A percentile compares a stretch with the other conserved stretches of the same genome.
phyloP scores from a whole-genome alignment of 2,888 invertebrate species.

The Lycaena phlaeas region DNA sequence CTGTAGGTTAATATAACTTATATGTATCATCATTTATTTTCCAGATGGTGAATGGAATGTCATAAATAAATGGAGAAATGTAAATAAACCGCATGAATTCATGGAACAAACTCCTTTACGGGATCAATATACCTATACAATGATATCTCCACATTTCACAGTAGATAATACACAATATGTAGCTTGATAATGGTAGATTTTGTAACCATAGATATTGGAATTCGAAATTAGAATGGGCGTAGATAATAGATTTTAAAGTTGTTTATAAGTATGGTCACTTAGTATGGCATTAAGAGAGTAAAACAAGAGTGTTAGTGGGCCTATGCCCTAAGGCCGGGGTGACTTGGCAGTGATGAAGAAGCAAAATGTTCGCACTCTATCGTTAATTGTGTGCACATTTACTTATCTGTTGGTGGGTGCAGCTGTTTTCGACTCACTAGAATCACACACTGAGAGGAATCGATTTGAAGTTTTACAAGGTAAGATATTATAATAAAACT shows the following conservation, averaged over 20 bases:
- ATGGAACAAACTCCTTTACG: conserved; percentile 39
- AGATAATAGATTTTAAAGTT: not conserved
- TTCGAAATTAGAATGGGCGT: not conserved
- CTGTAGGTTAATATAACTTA: too few species aligned
- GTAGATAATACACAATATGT: not conserved
- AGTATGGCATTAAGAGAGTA: conserved; percentile 21
- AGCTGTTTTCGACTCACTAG: conserved; percentile 98
- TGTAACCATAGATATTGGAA: conserved; percentile 9
- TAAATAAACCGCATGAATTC: conserved; percentile 20
- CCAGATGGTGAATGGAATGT: conserved; percentile 16
- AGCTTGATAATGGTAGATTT: conserved; percentile 6
- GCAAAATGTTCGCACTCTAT: conserved; percentile 99
- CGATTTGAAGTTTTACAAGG: conserved; percentile 92
- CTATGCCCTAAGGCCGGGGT: conserved; percentile 50
- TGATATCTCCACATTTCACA: conserved; percentile 5
- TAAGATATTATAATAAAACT: too few species aligned
- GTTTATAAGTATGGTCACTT: conserved; percentile 41
- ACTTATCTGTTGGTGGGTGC: conserved; percentile 99
- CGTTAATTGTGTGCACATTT: conserved; percentile 99
- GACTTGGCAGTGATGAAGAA: conserved; percentile 91
- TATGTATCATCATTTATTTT: too few species aligned
- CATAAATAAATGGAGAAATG: conserved; percentile 22
- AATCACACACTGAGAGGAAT: conserved; percentile 95
- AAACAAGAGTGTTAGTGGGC: conserved; percentile 40
- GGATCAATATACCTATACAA: conserved; percentile 44